Evolutionary conservation across 2,113 vertebrate species (phyloP).

Genomic region (Sisor rabdophorus): DNA sequence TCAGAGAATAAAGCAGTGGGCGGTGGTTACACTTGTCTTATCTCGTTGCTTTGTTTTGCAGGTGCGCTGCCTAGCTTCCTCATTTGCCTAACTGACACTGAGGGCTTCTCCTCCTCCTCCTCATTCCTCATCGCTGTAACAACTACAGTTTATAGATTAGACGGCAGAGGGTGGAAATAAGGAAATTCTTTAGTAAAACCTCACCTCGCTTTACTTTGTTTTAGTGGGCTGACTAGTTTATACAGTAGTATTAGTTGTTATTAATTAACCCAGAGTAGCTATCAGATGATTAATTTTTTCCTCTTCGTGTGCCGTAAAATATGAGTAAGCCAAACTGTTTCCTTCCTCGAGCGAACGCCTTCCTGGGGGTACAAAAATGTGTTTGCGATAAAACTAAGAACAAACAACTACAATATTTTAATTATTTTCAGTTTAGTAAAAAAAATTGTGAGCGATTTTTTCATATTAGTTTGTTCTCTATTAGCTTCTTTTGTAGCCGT

Average conservation of each 20-base stretch:
- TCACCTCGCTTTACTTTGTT: conserved; percentile 4
- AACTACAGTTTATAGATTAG: too few relatives aligned
- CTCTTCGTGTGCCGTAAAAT: conserved; percentile 43
- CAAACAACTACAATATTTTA: too few relatives aligned
- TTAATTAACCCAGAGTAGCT: conserved; percentile 57
- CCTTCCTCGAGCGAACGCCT: too few relatives aligned
- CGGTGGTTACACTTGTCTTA: background rate
- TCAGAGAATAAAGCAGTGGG: background rate
- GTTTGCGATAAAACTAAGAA: background rate
- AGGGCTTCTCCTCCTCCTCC: background rate
- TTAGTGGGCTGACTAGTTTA: conserved; percentile 57
- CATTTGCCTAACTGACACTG: conserved; percentile 29
- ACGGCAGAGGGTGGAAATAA: background rate
- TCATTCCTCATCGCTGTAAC: background rate
- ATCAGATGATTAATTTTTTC: conserved; percentile 36
- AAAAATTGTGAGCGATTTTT: too few relatives aligned
- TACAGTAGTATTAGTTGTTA: conserved; percentile 58
- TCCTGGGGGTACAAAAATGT: background rate
- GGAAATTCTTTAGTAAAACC: background rate
- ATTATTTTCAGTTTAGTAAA: too few relatives aligned
- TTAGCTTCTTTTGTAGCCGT: too few relatives aligned
- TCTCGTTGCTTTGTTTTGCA: conserved; percentile 5
- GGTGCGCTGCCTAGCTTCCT: conserved; percentile 26
- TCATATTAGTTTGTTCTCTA: too few relatives aligned
- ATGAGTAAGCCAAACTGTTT: background rate